Percentiles rank a stretch among this genome's conserved stretches.
Evolutionary conservation across 1,140 invertebrate genomes (phyloP).

Genomic region (Thalassaphorura encarpata): DNA sequence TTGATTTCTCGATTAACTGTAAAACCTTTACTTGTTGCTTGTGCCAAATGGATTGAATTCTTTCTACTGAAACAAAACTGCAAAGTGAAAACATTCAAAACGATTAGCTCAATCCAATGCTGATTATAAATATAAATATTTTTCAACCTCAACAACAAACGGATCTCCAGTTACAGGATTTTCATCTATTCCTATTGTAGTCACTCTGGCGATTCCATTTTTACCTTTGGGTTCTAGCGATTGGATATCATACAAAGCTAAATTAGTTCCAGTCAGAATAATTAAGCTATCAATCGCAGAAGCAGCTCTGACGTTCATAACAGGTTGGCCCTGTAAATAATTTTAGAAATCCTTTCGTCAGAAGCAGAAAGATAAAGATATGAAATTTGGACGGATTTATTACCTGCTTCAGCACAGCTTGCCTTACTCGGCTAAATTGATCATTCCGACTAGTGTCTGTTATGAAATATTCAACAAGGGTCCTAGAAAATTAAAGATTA

Average conservation of each 20-base stretch:
- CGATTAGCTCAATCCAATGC: background rate
- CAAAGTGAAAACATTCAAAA: background rate
- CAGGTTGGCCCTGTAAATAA: constrained; percentile 18
- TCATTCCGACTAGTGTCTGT: constrained; percentile 19
- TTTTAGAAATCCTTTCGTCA: background rate
- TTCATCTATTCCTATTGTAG: constrained; percentile 27
- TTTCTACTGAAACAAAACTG: constrained; percentile 25
- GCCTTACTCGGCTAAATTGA: constrained; percentile 17
- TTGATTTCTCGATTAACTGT: constrained; percentile 20
- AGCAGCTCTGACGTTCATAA: constrained; percentile 22
- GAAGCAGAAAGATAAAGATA: background rate
- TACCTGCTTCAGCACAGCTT: constrained; percentile 17
- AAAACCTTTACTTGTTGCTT: constrained; percentile 26
- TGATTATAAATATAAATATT: background rate
- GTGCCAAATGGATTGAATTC: constrained; percentile 20
- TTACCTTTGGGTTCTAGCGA: constrained; percentile 26
- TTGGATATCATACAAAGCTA: constrained; percentile 27
- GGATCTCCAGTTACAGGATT: constrained; percentile 26
- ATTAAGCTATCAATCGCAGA: constrained; percentile 30
- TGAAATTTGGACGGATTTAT: background rate
- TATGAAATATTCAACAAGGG: constrained; percentile 28
- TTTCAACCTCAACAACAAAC: constrained; percentile 22
- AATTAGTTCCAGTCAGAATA: constrained; percentile 17
- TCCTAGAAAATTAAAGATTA: constrained; percentile 10
- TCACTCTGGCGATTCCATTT: constrained; percentile 14